Evolutionary conservation across 2,888 invertebrate genomes (phyloP), one percentile per base, ranked within the genome.

Genomic region (Tromatobia lineatoria): DNA sequence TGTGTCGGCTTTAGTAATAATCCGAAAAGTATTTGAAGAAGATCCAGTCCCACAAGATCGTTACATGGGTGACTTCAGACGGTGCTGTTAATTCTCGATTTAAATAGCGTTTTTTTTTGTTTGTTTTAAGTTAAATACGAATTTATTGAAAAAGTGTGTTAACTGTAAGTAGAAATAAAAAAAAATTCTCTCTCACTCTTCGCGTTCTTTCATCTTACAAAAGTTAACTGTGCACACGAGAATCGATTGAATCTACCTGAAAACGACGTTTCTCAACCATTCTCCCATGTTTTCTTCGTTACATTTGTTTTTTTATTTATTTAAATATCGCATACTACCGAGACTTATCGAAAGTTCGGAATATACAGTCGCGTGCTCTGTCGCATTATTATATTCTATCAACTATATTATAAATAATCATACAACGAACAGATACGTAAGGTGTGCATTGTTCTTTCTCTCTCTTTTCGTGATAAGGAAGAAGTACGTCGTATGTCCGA

Each of bases 321-420:
- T 29, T 29, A 6, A 29, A 29, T 59, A 18, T 18, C 80, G 76
- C 52, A 59, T 69, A 74, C 2, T 2, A 47, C 75, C 74, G 75
- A 82, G n/a, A 79, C 70, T 83, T 71, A 67, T 73, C 66, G 42
- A 59, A 80, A 76, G 75, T 57, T 64, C 66, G 76, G 34, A 73
- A 77, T 76, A 73, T 38, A 73, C 73, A 50, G 42, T 54, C 76
- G 71, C 77, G 61, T 38, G 80, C 47, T 69, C 38, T 25, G 42
- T 67, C 74, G 82, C 59, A 64, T 80, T 71, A 71, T 76, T 59
- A 57, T 67, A 74, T 15, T 81, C 61, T 57, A 77, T 76, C 20
- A 83, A 79, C 79, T 83, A 84, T 78, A 78, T 80, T 75, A 74
- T 84, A 82, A 78, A 82, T 82, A 84, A 83, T 83, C 73, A 47